Percentiles rank a stretch among this genome's conserved stretches.
Conservation (phyloP, 2,888 invertebrate species). For the Nomada flava region DNA sequence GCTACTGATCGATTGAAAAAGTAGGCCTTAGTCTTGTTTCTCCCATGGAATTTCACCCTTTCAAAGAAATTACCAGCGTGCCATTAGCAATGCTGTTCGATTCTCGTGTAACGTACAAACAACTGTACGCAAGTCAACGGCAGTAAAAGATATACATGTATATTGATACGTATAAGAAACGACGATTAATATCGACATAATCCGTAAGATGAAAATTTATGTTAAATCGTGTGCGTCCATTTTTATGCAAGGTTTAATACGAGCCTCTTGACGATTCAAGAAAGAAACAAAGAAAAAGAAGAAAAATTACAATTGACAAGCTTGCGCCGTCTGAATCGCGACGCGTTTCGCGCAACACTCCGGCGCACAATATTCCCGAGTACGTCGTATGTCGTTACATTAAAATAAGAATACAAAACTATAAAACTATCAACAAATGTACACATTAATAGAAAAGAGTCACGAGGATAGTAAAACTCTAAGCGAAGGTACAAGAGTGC, state of each 20-base stretch:
- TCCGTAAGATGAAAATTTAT: too few species aligned
- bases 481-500: conserved; percentile 29
- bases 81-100: too few species aligned
- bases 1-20: not conserved
- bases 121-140: not conserved
- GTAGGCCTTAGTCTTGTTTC: conserved; percentile 6
- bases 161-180: not conserved
- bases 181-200: too few species aligned
- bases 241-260: conserved; percentile 8
- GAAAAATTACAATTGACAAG: conserved; percentile 16
- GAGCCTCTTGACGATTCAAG: conserved; percentile 35
- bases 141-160: too few species aligned
- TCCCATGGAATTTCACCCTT: not conserved
- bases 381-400: conserved; percentile 40
- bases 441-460: conserved; percentile 72
- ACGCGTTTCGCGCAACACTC: conserved; percentile 17
- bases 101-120: not conserved
- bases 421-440: conserved; percentile 83
- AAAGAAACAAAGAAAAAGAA: too few species aligned
- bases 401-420: conserved; percentile 76
- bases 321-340: conserved; percentile 19
- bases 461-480: conserved; percentile 42
- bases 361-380: conserved; percentile 5
- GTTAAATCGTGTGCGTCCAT: not conserved
- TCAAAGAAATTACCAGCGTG: not conserved